A percentile compares a stretch with the other conserved stretches of the same genome.
Conservation (phyloP, 2,888 invertebrate species). For the Hydropsyche betteni region DNA sequence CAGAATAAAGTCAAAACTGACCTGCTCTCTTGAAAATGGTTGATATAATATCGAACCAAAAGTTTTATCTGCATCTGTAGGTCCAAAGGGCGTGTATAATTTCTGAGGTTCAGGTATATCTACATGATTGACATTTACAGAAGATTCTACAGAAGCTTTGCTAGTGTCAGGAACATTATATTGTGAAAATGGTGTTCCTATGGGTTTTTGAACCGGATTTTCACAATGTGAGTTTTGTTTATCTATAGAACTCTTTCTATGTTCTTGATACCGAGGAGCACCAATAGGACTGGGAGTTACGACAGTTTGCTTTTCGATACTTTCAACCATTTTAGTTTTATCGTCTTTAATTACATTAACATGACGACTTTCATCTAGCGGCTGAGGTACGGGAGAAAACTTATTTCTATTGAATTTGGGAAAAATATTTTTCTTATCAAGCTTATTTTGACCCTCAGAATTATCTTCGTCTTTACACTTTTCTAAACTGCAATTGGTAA, state of each 20-base stretch:
- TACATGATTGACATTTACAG: slow-evolving; percentile 46
- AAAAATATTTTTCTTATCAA: slow-evolving; percentile 63
- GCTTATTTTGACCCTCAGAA: slow-evolving; percentile 53
- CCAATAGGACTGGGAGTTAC: slow-evolving; percentile 62
- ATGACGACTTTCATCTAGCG: slow-evolving; percentile 56
- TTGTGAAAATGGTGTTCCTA: slow-evolving; percentile 56
- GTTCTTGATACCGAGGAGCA: slow-evolving; percentile 56
- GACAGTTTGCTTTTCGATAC: slow-evolving; percentile 52
- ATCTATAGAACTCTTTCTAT: slow-evolving; percentile 6
- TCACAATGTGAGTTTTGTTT: not conserved
- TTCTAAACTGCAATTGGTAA: slow-evolving; percentile 24
- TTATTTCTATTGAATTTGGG: slow-evolving; percentile 56
- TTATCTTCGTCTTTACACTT: slow-evolving; percentile 1
- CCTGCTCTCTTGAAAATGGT: slow-evolving; percentile 54
- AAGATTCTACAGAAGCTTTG: not conserved
- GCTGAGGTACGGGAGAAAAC: slow-evolving; percentile 57
- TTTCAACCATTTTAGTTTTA: not conserved
- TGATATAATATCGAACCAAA: slow-evolving; percentile 61
- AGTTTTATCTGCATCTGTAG: slow-evolving; percentile 59
- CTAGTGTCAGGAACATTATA: not conserved
- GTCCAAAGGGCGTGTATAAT: slow-evolving; percentile 62
- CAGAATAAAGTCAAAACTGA: slow-evolving; percentile 52
- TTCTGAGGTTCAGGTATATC: slow-evolving; percentile 53
- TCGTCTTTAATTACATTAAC: not conserved
- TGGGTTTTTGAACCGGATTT: slow-evolving; percentile 57